Evolutionary conservation across 2,797 vertebrate species (phyloP).

Genomic region (Sebastes iracundus): DNA sequence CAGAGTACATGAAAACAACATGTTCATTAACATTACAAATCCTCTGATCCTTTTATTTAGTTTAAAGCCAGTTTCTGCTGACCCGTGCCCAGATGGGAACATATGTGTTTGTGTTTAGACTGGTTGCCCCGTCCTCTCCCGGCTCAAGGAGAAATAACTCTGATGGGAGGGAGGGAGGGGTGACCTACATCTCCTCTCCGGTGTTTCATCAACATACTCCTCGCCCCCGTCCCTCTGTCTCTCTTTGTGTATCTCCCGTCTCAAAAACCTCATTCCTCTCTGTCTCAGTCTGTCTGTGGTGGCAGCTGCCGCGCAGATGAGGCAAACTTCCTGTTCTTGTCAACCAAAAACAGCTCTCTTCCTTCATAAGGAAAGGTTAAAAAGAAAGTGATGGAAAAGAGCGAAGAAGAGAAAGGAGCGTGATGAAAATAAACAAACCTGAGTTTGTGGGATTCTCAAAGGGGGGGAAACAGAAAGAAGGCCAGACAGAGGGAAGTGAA

Average conservation of each 20-base stretch:
- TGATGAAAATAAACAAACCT: conserved; percentile 38
- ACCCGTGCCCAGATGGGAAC: conserved; percentile 5
- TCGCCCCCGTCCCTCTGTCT: background rate
- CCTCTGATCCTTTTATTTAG: background rate
- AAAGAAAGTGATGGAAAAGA: background rate
- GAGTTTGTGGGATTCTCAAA: conserved; percentile 24
- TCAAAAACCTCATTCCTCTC: conserved; percentile 4
- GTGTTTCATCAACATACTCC: conserved; percentile 20
- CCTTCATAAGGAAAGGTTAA: background rate
- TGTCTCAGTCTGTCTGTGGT: conserved; percentile 9
- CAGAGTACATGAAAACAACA: conserved; percentile 17
- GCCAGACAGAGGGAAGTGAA: background rate
- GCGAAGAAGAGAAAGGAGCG: background rate
- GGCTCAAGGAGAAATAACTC: conserved; percentile 27
- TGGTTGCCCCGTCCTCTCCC: background rate
- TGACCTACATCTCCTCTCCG: conserved; percentile 66
- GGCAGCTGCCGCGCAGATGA: conserved; percentile 67
- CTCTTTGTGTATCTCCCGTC: conserved; percentile 24
- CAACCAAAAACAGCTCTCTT: conserved; percentile 15
- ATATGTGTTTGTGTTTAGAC: conserved; percentile 46
- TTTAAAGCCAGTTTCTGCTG: background rate
- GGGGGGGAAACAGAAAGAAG: background rate
- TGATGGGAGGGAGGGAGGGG: conserved; percentile 3
- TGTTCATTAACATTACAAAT: conserved; percentile 8
- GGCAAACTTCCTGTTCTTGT: conserved; percentile 35